Evolutionary conservation across 2,113 vertebrate genomes (phyloP).

Genomic region (Austrofundulus limnaeus): DNA sequence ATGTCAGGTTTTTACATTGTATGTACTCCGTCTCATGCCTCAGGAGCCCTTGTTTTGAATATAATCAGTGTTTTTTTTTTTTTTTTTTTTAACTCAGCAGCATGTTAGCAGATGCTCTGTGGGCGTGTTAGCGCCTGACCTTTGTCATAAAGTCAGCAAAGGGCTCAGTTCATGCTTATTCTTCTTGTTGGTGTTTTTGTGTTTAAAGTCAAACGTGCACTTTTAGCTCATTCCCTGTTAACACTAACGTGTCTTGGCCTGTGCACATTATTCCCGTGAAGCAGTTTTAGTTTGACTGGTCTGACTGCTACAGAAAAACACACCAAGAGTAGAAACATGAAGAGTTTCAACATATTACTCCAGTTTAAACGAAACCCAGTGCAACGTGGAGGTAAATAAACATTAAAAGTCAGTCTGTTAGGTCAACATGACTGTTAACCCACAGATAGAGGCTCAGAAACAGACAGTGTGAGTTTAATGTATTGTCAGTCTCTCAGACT

Average conservation of each 20-base stretch:
- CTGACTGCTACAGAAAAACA: background rate
- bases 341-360: too few relatives aligned
- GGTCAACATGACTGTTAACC: too few relatives aligned
- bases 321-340: too few relatives aligned
- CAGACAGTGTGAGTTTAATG: too few relatives aligned
- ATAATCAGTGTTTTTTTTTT: fast-evolving
- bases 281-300: constrained; percentile 1
- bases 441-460: too few relatives aligned
- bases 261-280: background rate
- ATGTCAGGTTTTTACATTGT: background rate
- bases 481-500: too few relatives aligned
- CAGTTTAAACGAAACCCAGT: too few relatives aligned
- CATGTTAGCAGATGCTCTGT: background rate
- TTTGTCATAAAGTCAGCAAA: background rate
- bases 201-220: background rate
- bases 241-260: too few relatives aligned
- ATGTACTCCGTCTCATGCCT: background rate
- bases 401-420: too few relatives aligned
- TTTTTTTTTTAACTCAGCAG: background rate
- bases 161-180: background rate
- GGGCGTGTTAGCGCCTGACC: background rate
- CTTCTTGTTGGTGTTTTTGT: background rate
- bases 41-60: fast-evolving
- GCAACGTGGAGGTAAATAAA: too few relatives aligned
- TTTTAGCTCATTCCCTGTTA: background rate